Base-by-base conservation (phyloP, 2,888 invertebrate genomes). In the Chironomus tentans region DNA sequence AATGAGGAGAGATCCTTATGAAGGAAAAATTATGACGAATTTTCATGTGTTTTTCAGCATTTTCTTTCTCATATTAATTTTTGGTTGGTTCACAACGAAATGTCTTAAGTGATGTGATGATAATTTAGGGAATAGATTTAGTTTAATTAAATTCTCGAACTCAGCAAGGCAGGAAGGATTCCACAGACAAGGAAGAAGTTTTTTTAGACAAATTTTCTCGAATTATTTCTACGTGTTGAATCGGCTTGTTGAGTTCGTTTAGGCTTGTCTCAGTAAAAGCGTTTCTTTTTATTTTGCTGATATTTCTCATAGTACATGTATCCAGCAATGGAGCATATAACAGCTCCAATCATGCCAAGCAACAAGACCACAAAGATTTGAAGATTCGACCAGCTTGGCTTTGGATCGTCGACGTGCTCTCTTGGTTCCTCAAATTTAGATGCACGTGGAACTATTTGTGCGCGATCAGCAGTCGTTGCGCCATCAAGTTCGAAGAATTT, bases 401-500 rank as follows among this genome's bases (percentile, higher is more conserved):
- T 94, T 0, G 90, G 87, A 84, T 98, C 97, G 0, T 95, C 95
- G 0, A 94, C 85, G 80, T 94, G 93, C 80, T 97, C 97, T 81
- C 98, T 87, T 0, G 97, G 97, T 12, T 96, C 88, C 81, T 97
- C 96, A 83, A 93, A 95, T 65, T 90, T 89, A n/a, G 90, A 88
- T 0, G 98, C 97, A 68, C 93, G 92, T 70, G 98, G 98, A 56
- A 93, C 85, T 77, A 98, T 93, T 71, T 92, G 88, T 1, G 92
- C 91, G 79, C 95, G 87, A 80, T 94, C 93, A 82, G 91, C 90
- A 87, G 87, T 89, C 90, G 83, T 74, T 76, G 61, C 68, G 70
- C 91, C 84, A 81, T 97, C 97, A 77, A 98, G 86, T 82, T 98
- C 97, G 82, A 92, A 98, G 81, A 97, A 89, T 85, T 95, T 93